Percentiles rank a stretch among this genome's conserved stretches.
Conservation (phyloP, 2,888 invertebrate genomes). For the Folsomia candida region DNA sequence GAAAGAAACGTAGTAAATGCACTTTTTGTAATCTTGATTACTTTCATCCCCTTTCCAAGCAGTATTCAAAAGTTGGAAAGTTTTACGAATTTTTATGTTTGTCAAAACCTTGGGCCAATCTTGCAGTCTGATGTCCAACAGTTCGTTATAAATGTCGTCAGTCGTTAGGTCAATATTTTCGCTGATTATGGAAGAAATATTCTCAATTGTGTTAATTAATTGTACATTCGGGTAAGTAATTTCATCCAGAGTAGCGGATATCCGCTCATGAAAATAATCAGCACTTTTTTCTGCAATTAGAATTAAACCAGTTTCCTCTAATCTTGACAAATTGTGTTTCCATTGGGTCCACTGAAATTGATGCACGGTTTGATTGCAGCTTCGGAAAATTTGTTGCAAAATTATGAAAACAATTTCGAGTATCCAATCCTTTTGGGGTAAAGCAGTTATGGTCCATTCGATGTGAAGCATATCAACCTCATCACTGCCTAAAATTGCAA, state of each 20-base stretch:
- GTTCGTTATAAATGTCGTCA: background rate
- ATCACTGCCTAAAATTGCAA: background rate
- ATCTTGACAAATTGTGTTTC: background rate
- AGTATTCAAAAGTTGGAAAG: background rate
- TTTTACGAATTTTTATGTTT: background rate
- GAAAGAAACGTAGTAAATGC: background rate
- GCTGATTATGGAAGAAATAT: background rate
- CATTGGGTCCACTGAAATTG: background rate
- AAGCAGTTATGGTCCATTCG: background rate
- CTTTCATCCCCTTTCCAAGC: background rate
- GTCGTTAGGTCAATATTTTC: background rate
- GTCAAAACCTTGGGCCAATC: background rate
- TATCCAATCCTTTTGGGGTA: background rate
- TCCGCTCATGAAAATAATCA: background rate
- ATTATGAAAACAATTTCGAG: background rate
- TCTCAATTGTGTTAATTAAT: background rate
- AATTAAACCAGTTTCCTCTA: background rate
- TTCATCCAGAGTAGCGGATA: background rate
- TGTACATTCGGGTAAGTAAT: background rate
- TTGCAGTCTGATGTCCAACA: background rate
- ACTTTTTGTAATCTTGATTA: background rate
- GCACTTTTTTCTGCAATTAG: background rate
- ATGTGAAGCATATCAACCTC: background rate
- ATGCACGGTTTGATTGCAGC: background rate
- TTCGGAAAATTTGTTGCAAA: background rate